Evolutionary conservation across 2,888 invertebrate genomes (phyloP).

Genomic region (Brachynemurus nebulosus): DNA sequence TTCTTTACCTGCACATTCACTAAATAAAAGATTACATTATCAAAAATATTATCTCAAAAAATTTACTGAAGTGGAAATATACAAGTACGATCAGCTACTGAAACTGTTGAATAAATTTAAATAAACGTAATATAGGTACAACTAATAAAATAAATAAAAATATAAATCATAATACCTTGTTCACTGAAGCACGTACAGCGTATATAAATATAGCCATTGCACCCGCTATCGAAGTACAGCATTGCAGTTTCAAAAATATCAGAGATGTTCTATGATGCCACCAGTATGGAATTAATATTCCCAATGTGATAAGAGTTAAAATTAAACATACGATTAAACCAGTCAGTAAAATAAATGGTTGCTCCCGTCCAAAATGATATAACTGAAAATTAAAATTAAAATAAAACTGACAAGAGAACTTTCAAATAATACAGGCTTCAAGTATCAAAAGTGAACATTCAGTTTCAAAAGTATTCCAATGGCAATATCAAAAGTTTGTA

Average conservation of each 20-base stretch:
- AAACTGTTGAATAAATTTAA: neutral
- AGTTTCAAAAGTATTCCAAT: too few relatives aligned
- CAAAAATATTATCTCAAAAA: too few relatives aligned
- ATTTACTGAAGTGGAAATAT: too few relatives aligned
- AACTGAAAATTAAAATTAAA: too few relatives aligned
- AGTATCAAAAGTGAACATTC: too few relatives aligned
- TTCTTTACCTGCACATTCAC: too few relatives aligned
- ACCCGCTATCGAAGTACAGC: constrained; percentile 52
- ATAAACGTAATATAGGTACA: neutral
- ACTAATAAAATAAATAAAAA: neutral
- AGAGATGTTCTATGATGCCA: constrained; percentile 38
- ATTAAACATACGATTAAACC: constrained; percentile 39
- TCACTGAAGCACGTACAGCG: constrained; percentile 34
- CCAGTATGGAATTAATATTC: constrained; percentile 36
- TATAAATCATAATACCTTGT: constrained; percentile 30
- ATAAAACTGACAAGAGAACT: too few relatives aligned
- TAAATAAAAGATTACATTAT: too few relatives aligned
- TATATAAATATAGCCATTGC: constrained; percentile 48
- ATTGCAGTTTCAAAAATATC: constrained; percentile 52
- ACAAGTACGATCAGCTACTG: too few relatives aligned
- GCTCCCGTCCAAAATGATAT: too few relatives aligned
- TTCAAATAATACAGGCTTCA: too few relatives aligned
- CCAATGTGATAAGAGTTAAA: constrained; percentile 33
- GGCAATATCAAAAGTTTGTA: too few relatives aligned
- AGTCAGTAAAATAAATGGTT: constrained; percentile 32